These are phyloP conservation scores for Drosophila stalkeri DNA, from an alignment of 2,888 invertebrate species.

Conservation along the genomic window DNA sequence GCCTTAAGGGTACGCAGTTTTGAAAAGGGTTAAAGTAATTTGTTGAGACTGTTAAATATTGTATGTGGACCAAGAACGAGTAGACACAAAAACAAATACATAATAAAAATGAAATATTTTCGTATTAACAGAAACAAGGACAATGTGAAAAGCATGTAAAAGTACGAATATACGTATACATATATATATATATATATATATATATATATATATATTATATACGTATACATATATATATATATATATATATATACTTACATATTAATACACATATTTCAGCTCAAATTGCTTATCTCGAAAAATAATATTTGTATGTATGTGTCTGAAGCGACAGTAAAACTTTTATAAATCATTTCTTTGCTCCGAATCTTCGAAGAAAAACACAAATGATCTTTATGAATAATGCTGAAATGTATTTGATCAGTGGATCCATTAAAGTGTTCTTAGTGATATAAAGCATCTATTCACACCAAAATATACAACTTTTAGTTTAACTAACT, in stretches of 20 bases:
- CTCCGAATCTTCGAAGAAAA: slow-evolving; percentile 26
- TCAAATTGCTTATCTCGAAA: slow-evolving; percentile 51
- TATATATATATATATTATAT: neutral
- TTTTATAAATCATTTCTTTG: slow-evolving; percentile 29
- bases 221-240: neutral
- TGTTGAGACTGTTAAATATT: slow-evolving; percentile 79
- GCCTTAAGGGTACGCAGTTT: slow-evolving; percentile 67
- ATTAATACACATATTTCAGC: neutral
- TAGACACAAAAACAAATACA: slow-evolving; percentile 36
- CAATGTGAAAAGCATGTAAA: neutral
- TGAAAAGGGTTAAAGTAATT: slow-evolving; percentile 79
- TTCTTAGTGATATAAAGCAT: neutral
- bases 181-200: neutral
- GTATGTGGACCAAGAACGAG: slow-evolving; percentile 60
- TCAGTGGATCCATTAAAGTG: neutral
- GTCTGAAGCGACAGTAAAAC: slow-evolving; percentile 42
- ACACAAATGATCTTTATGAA: neutral
- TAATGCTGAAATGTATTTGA: neutral
- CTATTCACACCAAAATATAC: neutral
- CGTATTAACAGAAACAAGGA: slow-evolving; percentile 1
- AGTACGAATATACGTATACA: neutral
- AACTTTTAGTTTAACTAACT: neutral
- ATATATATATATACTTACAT: too few relatives aligned
- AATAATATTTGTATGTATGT: slow-evolving; percentile 40
- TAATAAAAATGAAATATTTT: slow-evolving; percentile 67